Base-by-base conservation (phyloP, 1,140 invertebrate genomes). In the Temnothorax curvispinosus region DNA sequence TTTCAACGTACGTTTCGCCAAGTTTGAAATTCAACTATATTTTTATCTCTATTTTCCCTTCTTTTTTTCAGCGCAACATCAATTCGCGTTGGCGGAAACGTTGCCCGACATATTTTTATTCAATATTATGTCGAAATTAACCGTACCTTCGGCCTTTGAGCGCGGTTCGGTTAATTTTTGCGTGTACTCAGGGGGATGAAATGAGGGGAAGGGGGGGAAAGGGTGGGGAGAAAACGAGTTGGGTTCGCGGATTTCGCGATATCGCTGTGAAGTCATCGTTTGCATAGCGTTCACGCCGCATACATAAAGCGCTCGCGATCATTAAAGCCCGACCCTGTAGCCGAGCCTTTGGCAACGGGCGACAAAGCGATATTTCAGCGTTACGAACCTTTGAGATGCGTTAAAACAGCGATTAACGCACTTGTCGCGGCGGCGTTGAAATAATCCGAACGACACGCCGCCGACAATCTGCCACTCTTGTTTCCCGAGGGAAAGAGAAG, bases 281-380 rank as follows among this genome's bases (percentile, higher is more conserved):
- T 84, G 44, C 69, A 84, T 32, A 47, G 47, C 8, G 56, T 41
- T 74, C 27, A 50, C 15, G 54, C 41, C 11, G 38, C 52, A 84
- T 82, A 47, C 62, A 89, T 87, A 89, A 85, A 90, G 80, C 85
- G 88, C 65, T 74, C 32, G 47, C 77, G 60, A 89, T 84, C 86
- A 89, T 90, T 89, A 90, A 90, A 89, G 81, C 88, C 84, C 60
- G 11, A 52, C 21, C 38, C 35, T 44, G 88, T 56, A 38, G 75
- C 41, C 74, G 56, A 32, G 75, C 88, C 89, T 89, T 89, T 89
- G 89, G 60, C 85, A 87, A 15, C 35, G 47, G 2, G 62, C 64
- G 62, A 89, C 85, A 90, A 90, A 90, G 88, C 89, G 62, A 41
- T 80, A 75, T 90, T 90, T 90, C 89, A 87, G 27, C 54, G 72